Conservation (phyloP, 2,797 vertebrate species). For the Ambastaia sidthimunki region DNA sequence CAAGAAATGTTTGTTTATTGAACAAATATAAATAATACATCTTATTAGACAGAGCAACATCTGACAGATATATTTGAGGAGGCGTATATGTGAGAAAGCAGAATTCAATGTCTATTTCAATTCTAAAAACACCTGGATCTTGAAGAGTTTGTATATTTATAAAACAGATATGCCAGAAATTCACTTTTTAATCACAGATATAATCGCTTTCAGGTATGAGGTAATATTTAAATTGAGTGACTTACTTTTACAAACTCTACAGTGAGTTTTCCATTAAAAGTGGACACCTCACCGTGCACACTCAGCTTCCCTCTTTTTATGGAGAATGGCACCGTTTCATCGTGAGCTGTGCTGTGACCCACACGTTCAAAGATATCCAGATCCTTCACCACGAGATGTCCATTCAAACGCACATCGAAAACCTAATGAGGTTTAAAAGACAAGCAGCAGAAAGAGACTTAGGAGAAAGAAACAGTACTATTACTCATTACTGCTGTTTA, state of each 20-base stretch:
- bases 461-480: neutral
- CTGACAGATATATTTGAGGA: neutral
- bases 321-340: constrained; percentile 93
- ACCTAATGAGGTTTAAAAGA: constrained; percentile 74
- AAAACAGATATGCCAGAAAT: neutral
- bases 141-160: neutral
- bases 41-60: neutral
- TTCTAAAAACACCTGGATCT: neutral
- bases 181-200: neutral
- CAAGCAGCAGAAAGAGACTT: neutral
- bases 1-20: neutral
- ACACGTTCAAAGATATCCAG: constrained; percentile 98
- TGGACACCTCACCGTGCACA: constrained; percentile 94
- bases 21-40: no score
- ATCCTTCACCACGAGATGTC: constrained; percentile 95
- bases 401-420: constrained; percentile 95
- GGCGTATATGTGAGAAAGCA: neutral
- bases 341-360: constrained; percentile 96
- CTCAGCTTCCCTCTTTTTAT: constrained; percentile 95
- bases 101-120: neutral
- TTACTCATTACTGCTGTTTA: no score
- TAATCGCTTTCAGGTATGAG: neutral
- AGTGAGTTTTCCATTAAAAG: constrained; percentile 93
- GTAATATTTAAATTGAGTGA: neutral
- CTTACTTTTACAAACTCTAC: constrained; percentile 98